Evolutionary conservation across 1,140 invertebrate genomes (phyloP), one percentile per base, ranked within the genome.

Genomic region (Bombus confusus): DNA sequence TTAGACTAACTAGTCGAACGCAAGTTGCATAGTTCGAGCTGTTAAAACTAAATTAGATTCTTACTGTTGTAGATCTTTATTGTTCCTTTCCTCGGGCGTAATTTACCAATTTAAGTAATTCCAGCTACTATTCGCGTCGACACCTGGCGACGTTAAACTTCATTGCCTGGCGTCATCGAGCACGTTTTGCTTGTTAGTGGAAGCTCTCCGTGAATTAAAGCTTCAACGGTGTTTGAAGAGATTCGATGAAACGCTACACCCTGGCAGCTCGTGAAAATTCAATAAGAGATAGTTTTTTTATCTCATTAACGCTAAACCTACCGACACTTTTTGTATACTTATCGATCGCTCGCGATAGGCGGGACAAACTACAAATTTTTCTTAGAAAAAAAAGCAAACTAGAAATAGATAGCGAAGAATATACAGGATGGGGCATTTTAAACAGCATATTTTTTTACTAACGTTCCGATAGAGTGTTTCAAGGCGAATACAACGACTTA

Each of bases 91-190:
- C 15, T 25, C 25, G 34, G 25, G 0, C 47, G 43, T 75, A 75
- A 75, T 75, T 75, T 75, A 52, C 22, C 43, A 57, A 75, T 75
- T 75, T 25, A 37, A 4, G 43, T 75, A 52, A 75, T 75, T 75
- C 22, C 25, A 57, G 31, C 43, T 5, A 5, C 31, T 57, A 31
- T 37, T 75, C 73, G 31, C 47, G 43, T 9, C 34, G 22, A 57
- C 73, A 57, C 43, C 47, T 75, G 73, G 2, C n/a, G 47, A 75
- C 43, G 31, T 34, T 37, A 34, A 37, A 52, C 37, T 75, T 75
- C 37, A 57, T 52, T 37, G 73, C 25, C 73, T 28, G 10, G 0
- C 43, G 47, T 75, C 31, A 37, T 57, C 43, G 22, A 75, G n/a
- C 22, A 13, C 52, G 31, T 25, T 12, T 75, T 12, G 39, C 73